phyloP scores from a whole-genome alignment of 2,797 vertebrate genomes.

The Bufotes viridis region DNA sequence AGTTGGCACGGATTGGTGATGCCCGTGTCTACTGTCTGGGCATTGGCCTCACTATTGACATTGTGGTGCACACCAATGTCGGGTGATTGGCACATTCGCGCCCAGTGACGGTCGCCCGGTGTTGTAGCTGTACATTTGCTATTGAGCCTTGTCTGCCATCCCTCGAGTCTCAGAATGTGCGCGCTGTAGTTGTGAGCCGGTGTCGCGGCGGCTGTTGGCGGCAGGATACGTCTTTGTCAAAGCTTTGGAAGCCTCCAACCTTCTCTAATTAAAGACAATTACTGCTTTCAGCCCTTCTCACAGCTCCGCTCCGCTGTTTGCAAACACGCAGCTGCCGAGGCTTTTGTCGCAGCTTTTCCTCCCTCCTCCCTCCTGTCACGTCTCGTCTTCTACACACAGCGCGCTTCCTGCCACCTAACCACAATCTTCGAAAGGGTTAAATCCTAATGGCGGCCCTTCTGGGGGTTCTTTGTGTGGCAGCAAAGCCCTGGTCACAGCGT shows the following conservation, averaged over 20 bases:
- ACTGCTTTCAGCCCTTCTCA: slow-evolving; percentile 82
- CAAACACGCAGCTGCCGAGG: slow-evolving; percentile 82
- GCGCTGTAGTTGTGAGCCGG: slow-evolving; percentile 55
- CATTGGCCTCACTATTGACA: too few relatives aligned
- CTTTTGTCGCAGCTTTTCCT: slow-evolving; percentile 67
- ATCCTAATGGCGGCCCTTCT: neutral
- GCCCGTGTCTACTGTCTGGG: neutral
- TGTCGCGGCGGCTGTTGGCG: slow-evolving; percentile 69
- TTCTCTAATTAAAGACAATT: slow-evolving; percentile 87
- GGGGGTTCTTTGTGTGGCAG: neutral
- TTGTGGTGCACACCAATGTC: too few relatives aligned
- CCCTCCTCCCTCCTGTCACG: slow-evolving; percentile 62
- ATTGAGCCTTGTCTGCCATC: neutral
- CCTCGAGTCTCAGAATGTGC: neutral
- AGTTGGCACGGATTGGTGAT: too few relatives aligned
- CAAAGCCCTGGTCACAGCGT: neutral
- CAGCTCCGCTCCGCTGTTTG: slow-evolving; percentile 80
- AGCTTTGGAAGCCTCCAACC: slow-evolving; percentile 77
- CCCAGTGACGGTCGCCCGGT: neutral
- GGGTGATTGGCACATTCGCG: too few relatives aligned
- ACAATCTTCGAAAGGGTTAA: neutral
- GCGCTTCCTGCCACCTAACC: slow-evolving; percentile 59
- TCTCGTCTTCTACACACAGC: slow-evolving; percentile 20
- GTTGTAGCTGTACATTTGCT: neutral
- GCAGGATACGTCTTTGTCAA: slow-evolving; percentile 77